These are phyloP conservation scores for Iguana delicatissima DNA, from an alignment of 2,797 vertebrate species.

Conservation along the genomic window DNA sequence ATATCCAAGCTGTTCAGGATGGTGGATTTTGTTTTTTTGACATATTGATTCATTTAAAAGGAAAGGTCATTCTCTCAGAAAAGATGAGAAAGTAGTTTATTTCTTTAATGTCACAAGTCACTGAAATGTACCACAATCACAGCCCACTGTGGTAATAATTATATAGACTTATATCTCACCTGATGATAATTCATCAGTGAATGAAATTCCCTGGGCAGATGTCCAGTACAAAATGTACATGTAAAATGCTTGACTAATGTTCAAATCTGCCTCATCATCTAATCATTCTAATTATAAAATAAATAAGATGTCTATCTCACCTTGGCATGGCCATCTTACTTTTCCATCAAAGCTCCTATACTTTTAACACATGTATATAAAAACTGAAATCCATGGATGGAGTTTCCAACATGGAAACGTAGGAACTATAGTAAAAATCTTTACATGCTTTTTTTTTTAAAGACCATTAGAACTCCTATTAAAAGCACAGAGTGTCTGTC, in stretches of 20 bases:
- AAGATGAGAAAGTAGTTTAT: conserved; percentile 23
- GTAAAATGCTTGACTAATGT: background rate
- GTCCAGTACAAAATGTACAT: background rate
- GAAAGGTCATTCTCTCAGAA: conserved; percentile 36
- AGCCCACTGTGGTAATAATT: conserved; percentile 15
- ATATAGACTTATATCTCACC: background rate
- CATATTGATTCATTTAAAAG: conserved; percentile 15
- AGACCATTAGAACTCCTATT: no score
- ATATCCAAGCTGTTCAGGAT: conserved; percentile 12
- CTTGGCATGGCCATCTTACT: background rate
- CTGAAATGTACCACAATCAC: conserved; percentile 7
- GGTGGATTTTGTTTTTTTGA: conserved; percentile 16
- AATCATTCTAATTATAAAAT: no score
- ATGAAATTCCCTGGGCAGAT: conserved; percentile 40
- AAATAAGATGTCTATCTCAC: no score
- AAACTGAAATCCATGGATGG: background rate
- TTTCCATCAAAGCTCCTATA: background rate
- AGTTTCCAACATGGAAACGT: background rate
- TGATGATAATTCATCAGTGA: conserved; percentile 44
- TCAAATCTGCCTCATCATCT: no score
- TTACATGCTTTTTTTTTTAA: no score
- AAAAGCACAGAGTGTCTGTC: no score
- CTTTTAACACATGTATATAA: background rate
- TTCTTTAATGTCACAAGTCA: conserved; percentile 45
- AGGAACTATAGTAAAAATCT: background rate